phyloP scores from a whole-genome alignment of 2,113 vertebrate species.

The Malaclemys terrapin region DNA sequence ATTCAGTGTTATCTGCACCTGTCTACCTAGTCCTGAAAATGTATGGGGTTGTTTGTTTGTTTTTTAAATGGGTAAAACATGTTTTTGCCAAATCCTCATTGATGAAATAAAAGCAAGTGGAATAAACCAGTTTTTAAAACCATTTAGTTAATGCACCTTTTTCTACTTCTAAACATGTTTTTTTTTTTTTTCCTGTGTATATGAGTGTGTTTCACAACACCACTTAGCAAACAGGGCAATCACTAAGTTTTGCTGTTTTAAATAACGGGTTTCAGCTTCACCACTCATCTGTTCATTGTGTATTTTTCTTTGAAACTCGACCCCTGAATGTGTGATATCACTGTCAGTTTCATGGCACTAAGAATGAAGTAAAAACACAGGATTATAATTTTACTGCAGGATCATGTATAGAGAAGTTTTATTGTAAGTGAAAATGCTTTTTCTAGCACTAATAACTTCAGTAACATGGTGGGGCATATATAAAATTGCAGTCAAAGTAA shows the following conservation, averaged over 20 bases:
- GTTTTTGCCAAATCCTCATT: not conserved
- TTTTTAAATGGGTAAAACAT: not conserved
- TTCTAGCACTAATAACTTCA: not conserved
- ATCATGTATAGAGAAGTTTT: not conserved
- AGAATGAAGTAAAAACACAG: not conserved
- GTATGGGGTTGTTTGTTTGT: not conserved
- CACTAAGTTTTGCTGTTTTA: not conserved
- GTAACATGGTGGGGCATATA: not conserved
- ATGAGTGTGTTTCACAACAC: not conserved
- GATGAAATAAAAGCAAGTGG: not conserved
- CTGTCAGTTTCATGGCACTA: not conserved
- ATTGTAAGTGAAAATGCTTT: not conserved
- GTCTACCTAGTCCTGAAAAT: not conserved
- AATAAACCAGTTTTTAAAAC: conserved; percentile 1
- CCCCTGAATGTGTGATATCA: not conserved
- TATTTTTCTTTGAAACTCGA: not conserved
- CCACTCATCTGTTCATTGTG: not conserved
- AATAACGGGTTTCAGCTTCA: not conserved
- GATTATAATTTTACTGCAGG: accelerated
- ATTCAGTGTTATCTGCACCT: not conserved
- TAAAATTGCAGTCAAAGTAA: not conserved
- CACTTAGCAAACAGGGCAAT: not conserved
- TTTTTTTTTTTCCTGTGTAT: not conserved
- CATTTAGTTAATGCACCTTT: not conserved
- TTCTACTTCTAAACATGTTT: not conserved